Conservation (phyloP, 2,888 invertebrate species). For the Nomada flava region DNA sequence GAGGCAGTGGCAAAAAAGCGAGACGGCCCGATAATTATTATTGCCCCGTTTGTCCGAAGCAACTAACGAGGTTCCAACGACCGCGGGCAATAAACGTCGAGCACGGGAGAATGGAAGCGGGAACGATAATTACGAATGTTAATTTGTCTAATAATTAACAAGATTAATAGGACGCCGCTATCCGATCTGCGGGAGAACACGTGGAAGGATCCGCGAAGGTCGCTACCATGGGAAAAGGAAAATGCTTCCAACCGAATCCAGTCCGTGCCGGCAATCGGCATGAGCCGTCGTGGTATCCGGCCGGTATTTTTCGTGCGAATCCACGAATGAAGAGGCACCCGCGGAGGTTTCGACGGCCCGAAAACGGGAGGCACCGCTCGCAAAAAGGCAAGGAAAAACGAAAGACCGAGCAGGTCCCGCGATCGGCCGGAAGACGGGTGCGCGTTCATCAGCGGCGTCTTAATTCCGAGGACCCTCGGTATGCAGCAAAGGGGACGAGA, state of each 20-base stretch:
- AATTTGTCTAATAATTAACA: slow-evolving; percentile 68
- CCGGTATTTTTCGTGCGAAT: too few relatives aligned
- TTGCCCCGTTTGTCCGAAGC: slow-evolving; percentile 58
- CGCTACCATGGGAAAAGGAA: slow-evolving; percentile 52
- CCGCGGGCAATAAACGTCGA: slow-evolving; percentile 62
- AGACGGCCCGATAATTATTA: slow-evolving; percentile 67
- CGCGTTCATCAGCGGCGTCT: slow-evolving; percentile 74
- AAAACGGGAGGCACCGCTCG: neutral
- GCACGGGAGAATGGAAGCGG: slow-evolving; percentile 55
- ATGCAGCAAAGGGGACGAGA: slow-evolving; percentile 31
- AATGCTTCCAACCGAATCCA: slow-evolving; percentile 19
- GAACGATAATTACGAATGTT: slow-evolving; percentile 69
- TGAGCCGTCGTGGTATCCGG: neutral
- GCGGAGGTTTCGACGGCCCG: slow-evolving; percentile 1
- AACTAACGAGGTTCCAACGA: slow-evolving; percentile 57
- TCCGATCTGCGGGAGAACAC: slow-evolving; percentile 55
- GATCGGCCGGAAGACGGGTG: slow-evolving; percentile 21
- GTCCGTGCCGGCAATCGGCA: neutral
- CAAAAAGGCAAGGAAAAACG: slow-evolving; percentile 13
- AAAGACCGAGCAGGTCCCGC: slow-evolving; percentile 17
- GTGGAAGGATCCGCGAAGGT: slow-evolving; percentile 59
- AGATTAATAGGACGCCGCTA: slow-evolving; percentile 64
- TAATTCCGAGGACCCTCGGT: slow-evolving; percentile 70
- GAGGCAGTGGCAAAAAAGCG: slow-evolving; percentile 52
- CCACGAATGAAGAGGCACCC: too few relatives aligned